Percentiles rank a stretch among this genome's conserved stretches.
Conservation (phyloP, 1,140 invertebrate species). For the Apolygus lucorum region DNA sequence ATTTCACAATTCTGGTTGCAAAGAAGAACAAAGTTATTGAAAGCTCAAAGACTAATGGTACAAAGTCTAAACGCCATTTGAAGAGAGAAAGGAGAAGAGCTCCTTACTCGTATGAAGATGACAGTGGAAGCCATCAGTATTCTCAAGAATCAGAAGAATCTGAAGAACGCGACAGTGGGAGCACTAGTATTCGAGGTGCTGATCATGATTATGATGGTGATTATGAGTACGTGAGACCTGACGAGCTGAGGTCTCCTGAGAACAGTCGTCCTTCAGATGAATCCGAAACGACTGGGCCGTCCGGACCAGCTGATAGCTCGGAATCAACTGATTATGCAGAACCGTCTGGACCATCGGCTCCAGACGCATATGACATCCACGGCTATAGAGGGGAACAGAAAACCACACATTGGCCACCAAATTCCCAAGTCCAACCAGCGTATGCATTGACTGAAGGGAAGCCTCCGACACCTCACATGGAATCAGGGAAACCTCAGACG, state of each 20-base stretch:
- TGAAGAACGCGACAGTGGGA: neutral
- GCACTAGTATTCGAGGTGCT: neutral
- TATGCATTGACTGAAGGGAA: neutral
- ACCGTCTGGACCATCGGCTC: neutral
- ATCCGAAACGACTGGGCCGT: neutral
- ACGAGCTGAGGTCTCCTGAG: neutral
- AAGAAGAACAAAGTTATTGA: conserved; percentile 4
- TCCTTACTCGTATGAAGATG: neutral
- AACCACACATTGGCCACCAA: conserved; percentile 17
- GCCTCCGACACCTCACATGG: neutral
- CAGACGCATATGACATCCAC: conserved; percentile 24
- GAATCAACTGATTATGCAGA: neutral
- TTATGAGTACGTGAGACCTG: conserved; percentile 1
- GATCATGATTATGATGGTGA: conserved; percentile 3
- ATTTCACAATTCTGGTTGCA: neutral
- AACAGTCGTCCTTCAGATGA: no score
- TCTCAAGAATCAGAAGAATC: neutral
- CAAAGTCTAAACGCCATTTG: neutral
- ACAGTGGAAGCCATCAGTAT: neutral
- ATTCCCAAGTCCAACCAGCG: conserved; percentile 7
- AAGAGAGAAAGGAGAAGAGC: neutral
- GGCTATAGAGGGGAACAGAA: conserved; percentile 13
- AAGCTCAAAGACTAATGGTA: neutral
- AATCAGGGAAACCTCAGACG: conserved; percentile 5
- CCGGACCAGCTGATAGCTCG: neutral